phyloP scores from a whole-genome alignment of 2,888 invertebrate genomes.

The Andrena haemorrhoa region DNA sequence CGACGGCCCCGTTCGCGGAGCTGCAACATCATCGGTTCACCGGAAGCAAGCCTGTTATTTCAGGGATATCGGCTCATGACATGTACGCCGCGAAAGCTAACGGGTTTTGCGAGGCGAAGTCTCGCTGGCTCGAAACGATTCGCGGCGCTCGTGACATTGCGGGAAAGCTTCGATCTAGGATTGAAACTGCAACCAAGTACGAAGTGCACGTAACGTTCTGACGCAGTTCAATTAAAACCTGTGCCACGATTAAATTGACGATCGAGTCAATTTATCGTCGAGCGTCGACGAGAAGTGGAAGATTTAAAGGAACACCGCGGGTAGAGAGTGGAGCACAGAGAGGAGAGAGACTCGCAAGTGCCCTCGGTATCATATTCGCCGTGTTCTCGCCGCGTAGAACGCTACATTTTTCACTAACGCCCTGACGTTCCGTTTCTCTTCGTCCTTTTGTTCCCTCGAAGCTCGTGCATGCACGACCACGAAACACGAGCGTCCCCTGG shows the following conservation, averaged over 20 bases:
- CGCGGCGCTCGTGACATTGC: conserved; percentile 4
- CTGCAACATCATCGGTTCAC: conserved; percentile 47
- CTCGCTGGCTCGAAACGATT: conserved; percentile 34
- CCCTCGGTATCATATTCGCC: conserved; percentile 27
- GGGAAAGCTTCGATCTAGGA: conserved; percentile 13
- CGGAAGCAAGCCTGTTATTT: conserved; percentile 72
- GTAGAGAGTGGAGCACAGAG: neutral
- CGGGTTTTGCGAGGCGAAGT: conserved; percentile 47
- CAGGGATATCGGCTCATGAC: conserved; percentile 44
- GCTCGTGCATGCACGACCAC: conserved; percentile 35
- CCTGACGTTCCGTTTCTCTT: conserved; percentile 21
- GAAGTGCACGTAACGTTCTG: too few relatives aligned
- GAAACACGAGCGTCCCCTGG: conserved; percentile 64
- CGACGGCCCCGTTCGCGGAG: conserved; percentile 35
- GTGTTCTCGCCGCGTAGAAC: conserved; percentile 32
- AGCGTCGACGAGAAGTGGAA: conserved; percentile 10
- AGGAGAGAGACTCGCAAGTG: conserved; percentile 8
- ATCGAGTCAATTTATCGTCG: neutral
- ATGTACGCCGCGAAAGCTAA: conserved; percentile 50
- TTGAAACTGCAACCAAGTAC: neutral
- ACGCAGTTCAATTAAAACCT: neutral
- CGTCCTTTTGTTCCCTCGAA: conserved; percentile 31
- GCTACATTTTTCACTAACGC: conserved; percentile 60
- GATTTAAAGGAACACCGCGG: conserved; percentile 7
- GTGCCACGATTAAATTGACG: neutral